A percentile compares a stretch with the other conserved stretches of the same genome.
phyloP scores from a whole-genome alignment of 2,888 invertebrate genomes.

The Dimorphilus gyrociliatus region DNA sequence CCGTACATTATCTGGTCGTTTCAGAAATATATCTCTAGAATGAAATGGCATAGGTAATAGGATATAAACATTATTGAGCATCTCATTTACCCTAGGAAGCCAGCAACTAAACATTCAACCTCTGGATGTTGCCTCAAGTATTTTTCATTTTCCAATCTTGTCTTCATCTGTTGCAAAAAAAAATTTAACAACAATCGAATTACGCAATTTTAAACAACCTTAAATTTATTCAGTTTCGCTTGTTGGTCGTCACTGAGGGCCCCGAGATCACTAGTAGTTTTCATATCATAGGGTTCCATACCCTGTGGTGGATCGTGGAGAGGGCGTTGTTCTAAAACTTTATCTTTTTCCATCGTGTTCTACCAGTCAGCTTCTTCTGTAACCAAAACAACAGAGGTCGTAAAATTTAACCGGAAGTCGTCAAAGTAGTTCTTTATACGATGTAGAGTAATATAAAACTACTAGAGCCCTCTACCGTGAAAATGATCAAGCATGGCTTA shows the following conservation, averaged over 20 bases:
- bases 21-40: conserved; percentile 22
- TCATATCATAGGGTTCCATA: conserved; percentile 35
- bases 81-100: conserved; percentile 25
- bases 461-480: no score
- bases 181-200: neutral
- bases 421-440: no score
- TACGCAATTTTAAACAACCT: conserved; percentile 15
- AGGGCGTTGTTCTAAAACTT: no score
- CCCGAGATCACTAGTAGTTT: conserved; percentile 24
- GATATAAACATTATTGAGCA: conserved; percentile 1
- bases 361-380: no score
- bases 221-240: conserved; percentile 29
- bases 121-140: conserved; percentile 33
- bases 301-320: conserved; percentile 28
- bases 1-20: conserved; percentile 26
- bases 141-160: conserved; percentile 28
- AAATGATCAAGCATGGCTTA: no score
- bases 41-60: conserved; percentile 4
- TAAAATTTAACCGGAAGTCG: no score
- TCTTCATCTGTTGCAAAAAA: conserved; percentile 20
- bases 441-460: no score
- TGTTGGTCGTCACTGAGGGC: conserved; percentile 32
- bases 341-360: no score
- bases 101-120: conserved; percentile 30
- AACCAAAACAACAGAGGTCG: no score